phyloP scores from a whole-genome alignment of 1,140 invertebrate genomes.

The Diachasma alloeum region DNA sequence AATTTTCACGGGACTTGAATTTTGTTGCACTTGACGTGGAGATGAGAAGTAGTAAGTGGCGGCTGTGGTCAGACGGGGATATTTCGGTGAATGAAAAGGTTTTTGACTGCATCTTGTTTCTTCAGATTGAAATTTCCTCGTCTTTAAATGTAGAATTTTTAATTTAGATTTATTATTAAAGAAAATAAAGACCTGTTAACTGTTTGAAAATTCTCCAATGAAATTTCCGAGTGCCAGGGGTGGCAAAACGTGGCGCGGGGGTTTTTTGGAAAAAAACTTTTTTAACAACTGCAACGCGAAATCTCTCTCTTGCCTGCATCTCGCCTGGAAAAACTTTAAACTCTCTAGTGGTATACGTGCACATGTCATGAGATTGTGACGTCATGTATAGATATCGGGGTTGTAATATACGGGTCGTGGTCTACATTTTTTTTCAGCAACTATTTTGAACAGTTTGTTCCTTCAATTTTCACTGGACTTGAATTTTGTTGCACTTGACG shows the following conservation, averaged over 20 bases:
- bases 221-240: too few species aligned
- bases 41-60: too few species aligned
- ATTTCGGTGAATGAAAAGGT: too few species aligned
- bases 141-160: too few species aligned
- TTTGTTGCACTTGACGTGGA: too few species aligned
- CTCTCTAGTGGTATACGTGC: neutral
- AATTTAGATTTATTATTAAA: too few species aligned
- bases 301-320: neutral
- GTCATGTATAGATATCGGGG: neutral
- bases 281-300: slow-evolving; percentile 15
- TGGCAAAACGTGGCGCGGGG: slow-evolving; percentile 19
- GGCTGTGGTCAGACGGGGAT: too few species aligned
- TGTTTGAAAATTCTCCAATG: too few species aligned
- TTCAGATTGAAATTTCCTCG: too few species aligned
- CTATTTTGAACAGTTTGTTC: neutral
- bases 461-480: neutral
- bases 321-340: neutral
- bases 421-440: neutral
- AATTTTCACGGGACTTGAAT: neutral
- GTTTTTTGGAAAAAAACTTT: slow-evolving; percentile 12
- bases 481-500: neutral
- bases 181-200: too few species aligned
- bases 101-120: too few species aligned
- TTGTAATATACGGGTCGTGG: neutral
- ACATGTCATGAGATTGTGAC: slow-evolving; percentile 1